These are phyloP conservation scores for Hyposmocoma kahamanoa DNA, from an alignment of 1,140 invertebrate species.

Conservation along the genomic window DNA sequence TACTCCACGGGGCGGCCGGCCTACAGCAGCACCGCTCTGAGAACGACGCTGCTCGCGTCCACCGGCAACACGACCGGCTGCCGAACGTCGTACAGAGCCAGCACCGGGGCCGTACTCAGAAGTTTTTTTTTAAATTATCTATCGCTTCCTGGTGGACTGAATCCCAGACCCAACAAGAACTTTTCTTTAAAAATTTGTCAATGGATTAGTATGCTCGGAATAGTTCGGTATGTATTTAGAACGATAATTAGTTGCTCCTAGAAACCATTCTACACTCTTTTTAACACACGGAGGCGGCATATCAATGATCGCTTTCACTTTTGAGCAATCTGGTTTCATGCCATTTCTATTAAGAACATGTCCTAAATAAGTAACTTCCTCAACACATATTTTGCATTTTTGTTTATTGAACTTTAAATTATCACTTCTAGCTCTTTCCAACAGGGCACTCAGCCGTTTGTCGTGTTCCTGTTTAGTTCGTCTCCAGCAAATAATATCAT, in stretches of 20 bases:
- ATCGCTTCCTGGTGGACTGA: slow-evolving; percentile 1
- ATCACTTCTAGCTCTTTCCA: slow-evolving; percentile 20
- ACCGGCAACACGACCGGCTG: slow-evolving; percentile 4
- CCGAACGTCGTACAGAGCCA: slow-evolving; percentile 6
- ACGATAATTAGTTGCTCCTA: slow-evolving; percentile 42
- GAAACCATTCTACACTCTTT: slow-evolving; percentile 9
- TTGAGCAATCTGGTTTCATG: background rate
- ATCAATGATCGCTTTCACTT: background rate
- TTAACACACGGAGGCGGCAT: slow-evolving; percentile 1
- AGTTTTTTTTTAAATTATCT: background rate
- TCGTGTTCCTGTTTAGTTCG: slow-evolving; percentile 27
- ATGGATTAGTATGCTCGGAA: slow-evolving; percentile 17
- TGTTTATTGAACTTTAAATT: slow-evolving; percentile 42
- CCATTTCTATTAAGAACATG: background rate
- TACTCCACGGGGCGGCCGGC: slow-evolving; percentile 27
- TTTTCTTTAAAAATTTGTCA: slow-evolving; percentile 31
- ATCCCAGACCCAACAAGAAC: slow-evolving; percentile 28
- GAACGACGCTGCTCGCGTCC: slow-evolving; percentile 12
- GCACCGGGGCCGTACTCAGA: background rate
- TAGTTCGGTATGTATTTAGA: slow-evolving; percentile 32
- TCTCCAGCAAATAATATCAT: slow-evolving; percentile 28
- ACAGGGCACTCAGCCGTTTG: slow-evolving; percentile 15
- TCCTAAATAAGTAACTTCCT: slow-evolving; percentile 24
- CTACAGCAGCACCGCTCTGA: slow-evolving; percentile 32
- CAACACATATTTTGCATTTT: slow-evolving; percentile 21